Base-by-base conservation (phyloP, 2,888 invertebrate genomes). In the Trichopria drosophilae region DNA sequence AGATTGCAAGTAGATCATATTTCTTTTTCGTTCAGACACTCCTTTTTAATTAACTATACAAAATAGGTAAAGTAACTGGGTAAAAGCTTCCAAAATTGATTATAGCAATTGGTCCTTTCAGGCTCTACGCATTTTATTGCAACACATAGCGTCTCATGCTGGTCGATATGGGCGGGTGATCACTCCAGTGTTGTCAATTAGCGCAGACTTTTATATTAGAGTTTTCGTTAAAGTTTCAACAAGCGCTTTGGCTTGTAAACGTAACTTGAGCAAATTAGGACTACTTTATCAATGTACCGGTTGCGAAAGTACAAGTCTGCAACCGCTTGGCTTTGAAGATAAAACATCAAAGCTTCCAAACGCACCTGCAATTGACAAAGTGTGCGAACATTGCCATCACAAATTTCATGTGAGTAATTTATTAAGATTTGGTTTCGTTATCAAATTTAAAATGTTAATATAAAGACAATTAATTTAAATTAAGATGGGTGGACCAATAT, bases 131-230 rank as follows among this genome's bases (percentile, higher is more conserved):
- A 97, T 99, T 68, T 78, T 98, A 28, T 77, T 99, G 16, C 90
- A 93, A 67, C 85, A 88, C 61, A 88, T 99, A 58, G 93, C 97
- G 68, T 82, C 86, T 0, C 92, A 93, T 67, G 98, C 99, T 0
- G 94, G 91, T 68, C 83, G 93, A 22, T 94, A 99, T 76, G 90
- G 93, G 3, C 83, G 93, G 55, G 95, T 93, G 75, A 95, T 96
- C 61, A 86, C 86, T 31, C 99, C 99, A 0, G 69, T 98, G 32
- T 72, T 99, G 3, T 93, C 93, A 19, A 76, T 99, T 57, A 95
- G 95, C 16, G 92, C 89, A 0, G 99, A 99, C 76, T 99, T 99
- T 78, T 99, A 99, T 73, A 85, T 98, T 28, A 80, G 99, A 52
- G 87, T 98, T 6, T 96, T 98, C 74, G 92, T 99, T 1, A 84